A percentile compares a stretch with the other conserved stretches of the same genome.
These are phyloP conservation scores for Scarus forsteni DNA, from an alignment of 2,797 vertebrate genomes.

Conservation along the genomic window DNA sequence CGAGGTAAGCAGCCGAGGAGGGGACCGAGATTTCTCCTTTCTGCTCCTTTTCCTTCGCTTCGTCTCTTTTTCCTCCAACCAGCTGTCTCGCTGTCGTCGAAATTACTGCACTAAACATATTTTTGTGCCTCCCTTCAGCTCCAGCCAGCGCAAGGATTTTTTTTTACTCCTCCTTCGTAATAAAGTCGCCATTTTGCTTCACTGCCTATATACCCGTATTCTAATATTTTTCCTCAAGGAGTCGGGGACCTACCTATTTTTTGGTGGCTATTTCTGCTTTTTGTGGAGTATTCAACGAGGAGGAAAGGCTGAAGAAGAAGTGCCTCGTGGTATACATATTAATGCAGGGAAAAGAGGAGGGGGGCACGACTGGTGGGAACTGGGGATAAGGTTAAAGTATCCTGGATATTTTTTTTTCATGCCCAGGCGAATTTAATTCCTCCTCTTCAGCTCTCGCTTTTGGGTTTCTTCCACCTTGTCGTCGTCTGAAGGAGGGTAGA, in stretches of 20 bases:
- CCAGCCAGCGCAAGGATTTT: slow-evolving; percentile 82
- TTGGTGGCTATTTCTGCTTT: slow-evolving; percentile 64
- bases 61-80: slow-evolving; percentile 73
- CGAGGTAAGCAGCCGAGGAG: slow-evolving; percentile 84
- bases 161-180: slow-evolving; percentile 89
- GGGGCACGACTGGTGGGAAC: slow-evolving; percentile 64
- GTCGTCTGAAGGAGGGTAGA: slow-evolving; percentile 48
- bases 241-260: slow-evolving; percentile 59
- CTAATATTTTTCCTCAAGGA: slow-evolving; percentile 79
- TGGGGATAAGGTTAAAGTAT: slow-evolving; percentile 79
- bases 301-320: slow-evolving; percentile 73
- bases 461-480: slow-evolving; percentile 44
- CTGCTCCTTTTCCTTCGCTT: slow-evolving; percentile 70
- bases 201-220: slow-evolving; percentile 87
- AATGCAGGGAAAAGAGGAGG: slow-evolving; percentile 78
- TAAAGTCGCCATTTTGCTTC: slow-evolving; percentile 99
- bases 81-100: slow-evolving; percentile 75
- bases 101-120: slow-evolving; percentile 83
- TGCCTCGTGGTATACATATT: slow-evolving; percentile 84
- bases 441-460: slow-evolving; percentile 34
- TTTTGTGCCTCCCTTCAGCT: slow-evolving; percentile 83
- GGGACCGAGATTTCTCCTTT: slow-evolving; percentile 58
- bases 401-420: slow-evolving; percentile 68
- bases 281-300: slow-evolving; percentile 71
- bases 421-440: slow-evolving; percentile 56